Evolutionary conservation across 2,797 vertebrate species (phyloP).

Genomic region (Lutjanus campechanus): DNA sequence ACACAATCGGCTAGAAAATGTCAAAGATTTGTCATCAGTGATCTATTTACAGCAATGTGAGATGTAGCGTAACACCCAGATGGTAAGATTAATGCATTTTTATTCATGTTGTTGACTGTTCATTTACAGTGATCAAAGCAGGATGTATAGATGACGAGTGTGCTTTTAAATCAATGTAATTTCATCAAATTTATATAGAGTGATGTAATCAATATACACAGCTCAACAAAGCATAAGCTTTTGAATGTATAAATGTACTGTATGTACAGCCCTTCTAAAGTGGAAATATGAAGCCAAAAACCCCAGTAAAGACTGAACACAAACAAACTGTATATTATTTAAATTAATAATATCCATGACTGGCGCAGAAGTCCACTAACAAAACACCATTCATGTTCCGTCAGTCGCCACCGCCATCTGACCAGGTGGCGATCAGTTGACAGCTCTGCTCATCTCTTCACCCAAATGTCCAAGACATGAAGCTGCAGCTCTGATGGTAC

Average conservation of each 20-base stretch:
- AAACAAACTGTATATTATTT: no score
- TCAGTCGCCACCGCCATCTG: no score
- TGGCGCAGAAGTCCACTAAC: no score
- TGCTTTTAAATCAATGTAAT: not conserved
- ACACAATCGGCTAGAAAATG: slow-evolving; percentile 4
- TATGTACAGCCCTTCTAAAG: not conserved
- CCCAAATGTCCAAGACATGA: no score
- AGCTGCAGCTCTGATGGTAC: no score
- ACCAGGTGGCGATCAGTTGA: no score
- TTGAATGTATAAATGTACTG: not conserved
- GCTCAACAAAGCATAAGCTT: not conserved
- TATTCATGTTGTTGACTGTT: not conserved
- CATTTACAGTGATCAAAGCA: not conserved
- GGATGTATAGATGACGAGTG: not conserved
- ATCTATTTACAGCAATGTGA: not conserved
- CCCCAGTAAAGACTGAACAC: no score
- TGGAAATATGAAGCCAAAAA: no score
- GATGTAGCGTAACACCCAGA: not conserved
- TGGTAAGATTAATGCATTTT: slow-evolving; percentile 2
- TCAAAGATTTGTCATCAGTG: slow-evolving; percentile 4
- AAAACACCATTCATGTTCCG: no score
- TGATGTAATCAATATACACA: not conserved
- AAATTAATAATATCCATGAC: no score
- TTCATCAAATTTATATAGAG: not conserved
- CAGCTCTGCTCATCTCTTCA: no score